Evolutionary conservation across 92 coral and sea anemone genomes (phyloP).

Genomic region (Muricea muricata): DNA sequence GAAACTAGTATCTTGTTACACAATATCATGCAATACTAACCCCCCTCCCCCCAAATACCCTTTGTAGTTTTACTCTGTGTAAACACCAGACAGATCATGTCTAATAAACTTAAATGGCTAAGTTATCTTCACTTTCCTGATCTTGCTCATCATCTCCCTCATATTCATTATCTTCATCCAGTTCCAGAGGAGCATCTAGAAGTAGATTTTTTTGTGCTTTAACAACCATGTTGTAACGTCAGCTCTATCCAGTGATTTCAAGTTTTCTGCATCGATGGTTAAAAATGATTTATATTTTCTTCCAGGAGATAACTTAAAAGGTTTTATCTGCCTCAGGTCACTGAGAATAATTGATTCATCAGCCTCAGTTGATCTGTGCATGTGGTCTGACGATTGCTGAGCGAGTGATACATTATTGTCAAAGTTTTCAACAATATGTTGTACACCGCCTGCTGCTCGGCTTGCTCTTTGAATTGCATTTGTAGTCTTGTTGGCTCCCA

Average conservation of each 20-base stretch:
- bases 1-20: too few species aligned
- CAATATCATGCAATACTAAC: too few species aligned
- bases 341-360: background rate
- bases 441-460: slow-evolving; percentile 19
- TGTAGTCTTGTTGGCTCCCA: slow-evolving; percentile 40
- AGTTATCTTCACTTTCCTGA: too few species aligned
- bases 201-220: background rate
- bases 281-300: background rate
- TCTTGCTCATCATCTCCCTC: too few species aligned
- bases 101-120: too few species aligned
- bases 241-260: background rate
- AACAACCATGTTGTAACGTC: background rate
- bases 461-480: slow-evolving; percentile 4
- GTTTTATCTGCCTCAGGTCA: background rate
- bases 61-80: too few species aligned
- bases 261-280: background rate
- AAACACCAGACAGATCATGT: too few species aligned
- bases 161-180: too few species aligned
- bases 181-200: background rate
- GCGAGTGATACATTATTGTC: background rate
- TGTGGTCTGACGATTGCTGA: background rate
- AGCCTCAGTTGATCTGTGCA: background rate
- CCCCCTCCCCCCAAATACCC: too few species aligned
- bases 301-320: background rate
- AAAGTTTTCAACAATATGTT: slow-evolving; percentile 1